A percentile compares a stretch with the other conserved stretches of the same genome.
Evolutionary conservation across 2,113 vertebrate species (phyloP).

Genomic region (Tyrannus savana): DNA sequence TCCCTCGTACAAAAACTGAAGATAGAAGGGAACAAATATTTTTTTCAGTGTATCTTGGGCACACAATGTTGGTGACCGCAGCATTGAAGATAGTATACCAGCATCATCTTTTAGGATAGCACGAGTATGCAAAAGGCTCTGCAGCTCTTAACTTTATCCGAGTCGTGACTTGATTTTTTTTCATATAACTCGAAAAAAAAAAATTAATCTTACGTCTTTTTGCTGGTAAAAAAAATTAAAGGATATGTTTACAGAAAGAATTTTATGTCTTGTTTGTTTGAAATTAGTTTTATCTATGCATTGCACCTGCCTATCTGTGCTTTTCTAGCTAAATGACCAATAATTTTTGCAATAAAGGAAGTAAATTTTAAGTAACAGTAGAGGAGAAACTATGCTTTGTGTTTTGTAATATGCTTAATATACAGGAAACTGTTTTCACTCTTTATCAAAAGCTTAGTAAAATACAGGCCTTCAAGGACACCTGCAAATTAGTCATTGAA

Average conservation of each 20-base stretch:
- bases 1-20: background rate
- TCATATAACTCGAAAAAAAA: background rate
- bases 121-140: no score
- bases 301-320: background rate
- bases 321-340: background rate
- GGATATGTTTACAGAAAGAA: background rate
- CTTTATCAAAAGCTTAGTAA: background rate
- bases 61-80: background rate
- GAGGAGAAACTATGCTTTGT: background rate
- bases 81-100: fast-evolving
- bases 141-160: no score
- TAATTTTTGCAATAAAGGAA: background rate
- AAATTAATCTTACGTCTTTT: background rate
- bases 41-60: background rate
- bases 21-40: background rate
- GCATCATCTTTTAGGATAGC: background rate
- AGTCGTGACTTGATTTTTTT: background rate
- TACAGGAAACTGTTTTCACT: background rate
- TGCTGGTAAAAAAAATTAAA: background rate
- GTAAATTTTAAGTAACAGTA: background rate
- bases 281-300: background rate
- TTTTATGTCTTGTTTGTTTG: background rate
- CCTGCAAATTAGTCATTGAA: background rate
- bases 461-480: background rate
- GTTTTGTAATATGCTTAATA: background rate